Base-by-base conservation (phyloP, 2,797 vertebrate genomes). In the Hydrolagus colliei region DNA sequence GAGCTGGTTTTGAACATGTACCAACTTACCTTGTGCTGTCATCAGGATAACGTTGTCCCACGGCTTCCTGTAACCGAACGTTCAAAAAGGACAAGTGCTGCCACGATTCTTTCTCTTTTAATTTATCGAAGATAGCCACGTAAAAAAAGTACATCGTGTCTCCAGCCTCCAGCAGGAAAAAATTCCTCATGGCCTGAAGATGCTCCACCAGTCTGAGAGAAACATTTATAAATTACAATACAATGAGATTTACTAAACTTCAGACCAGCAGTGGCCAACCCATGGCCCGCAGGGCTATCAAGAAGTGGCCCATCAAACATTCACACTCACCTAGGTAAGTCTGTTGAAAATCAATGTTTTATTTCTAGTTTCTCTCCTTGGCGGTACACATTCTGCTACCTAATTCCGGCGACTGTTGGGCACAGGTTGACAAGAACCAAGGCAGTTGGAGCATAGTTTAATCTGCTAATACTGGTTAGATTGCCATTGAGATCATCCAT, bases 131-230 rank as follows among this genome's bases (percentile, higher is more conserved):
- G 91, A 99, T 98, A 67, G 97, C 96, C 0, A 97, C 98, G 91
- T 98, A 99, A 90, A 99, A 99, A 90, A 99, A 98, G 87, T 98
- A 99, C 98, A 99, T 99, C 59, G 97, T 99, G 91, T 99, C 98
- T 71, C 98, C 98, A 11, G 97, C 97, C 91, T 99, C 97, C 91
- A 99, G 94, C 86, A 99, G 92, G 90, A 99, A 99, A 89, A 98
- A 99, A 91, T 98, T 98, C 88, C 98, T 97, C 98, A 99, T 99
- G 16, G 97, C 97, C 79, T 99, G 97, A 76, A 99, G 94, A 90
- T 98, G 98, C 77, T 97, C 98, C 86, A 99, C 92, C 86, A 99
- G 90, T 88, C 97, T 98, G 88, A 61, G 77, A 0, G 85, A 73
- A 86, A 76, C 41, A 52, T 52, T 52, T 52, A 52, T 52, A 52